A percentile compares a stretch with the other conserved stretches of the same genome.
Evolutionary conservation across 92 coral and sea anemone genomes (phyloP).

Genomic region (Scolanthus callimorphus): DNA sequence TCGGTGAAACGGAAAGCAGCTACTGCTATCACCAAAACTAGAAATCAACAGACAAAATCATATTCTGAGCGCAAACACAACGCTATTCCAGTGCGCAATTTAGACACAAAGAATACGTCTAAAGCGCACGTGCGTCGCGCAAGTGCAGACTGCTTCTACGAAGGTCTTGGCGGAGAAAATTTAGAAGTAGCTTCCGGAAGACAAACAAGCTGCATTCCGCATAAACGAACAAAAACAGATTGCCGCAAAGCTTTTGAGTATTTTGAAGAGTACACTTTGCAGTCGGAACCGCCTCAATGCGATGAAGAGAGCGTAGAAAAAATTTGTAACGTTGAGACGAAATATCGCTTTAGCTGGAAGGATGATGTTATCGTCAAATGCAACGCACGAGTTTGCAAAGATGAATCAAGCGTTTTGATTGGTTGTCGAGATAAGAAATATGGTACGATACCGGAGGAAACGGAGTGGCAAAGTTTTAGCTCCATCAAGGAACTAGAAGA

Average conservation of each 20-base stretch:
- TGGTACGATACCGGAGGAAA: constrained; percentile 48
- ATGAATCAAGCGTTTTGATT: constrained; percentile 28
- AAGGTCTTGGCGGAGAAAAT: too few relatives aligned
- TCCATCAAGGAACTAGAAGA: constrained; percentile 38
- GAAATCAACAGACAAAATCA: too few relatives aligned
- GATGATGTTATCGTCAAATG: constrained; percentile 50
- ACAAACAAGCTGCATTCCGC: constrained; percentile 53
- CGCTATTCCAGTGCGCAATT: too few relatives aligned
- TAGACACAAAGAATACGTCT: too few relatives aligned
- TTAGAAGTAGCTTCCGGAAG: neutral
- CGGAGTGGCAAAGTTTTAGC: constrained; percentile 45
- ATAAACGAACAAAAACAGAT: constrained; percentile 26
- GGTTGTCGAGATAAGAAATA: constrained; percentile 65
- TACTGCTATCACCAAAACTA: too few relatives aligned
- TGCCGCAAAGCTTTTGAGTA: constrained; percentile 53
- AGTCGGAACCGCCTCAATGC: constrained; percentile 43
- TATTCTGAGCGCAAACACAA: too few relatives aligned
- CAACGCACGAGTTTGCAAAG: constrained; percentile 37
- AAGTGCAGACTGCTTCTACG: neutral
- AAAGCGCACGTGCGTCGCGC: too few relatives aligned
- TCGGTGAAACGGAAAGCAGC: too few relatives aligned
- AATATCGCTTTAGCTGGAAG: constrained; percentile 25
- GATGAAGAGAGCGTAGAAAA: constrained; percentile 2
- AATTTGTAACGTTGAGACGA: constrained; percentile 58
- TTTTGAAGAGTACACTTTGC: constrained; percentile 38